A percentile compares a stretch with the other conserved stretches of the same genome.
Conservation (phyloP, 2,113 vertebrate species). For the Cryptotis parvus region DNA sequence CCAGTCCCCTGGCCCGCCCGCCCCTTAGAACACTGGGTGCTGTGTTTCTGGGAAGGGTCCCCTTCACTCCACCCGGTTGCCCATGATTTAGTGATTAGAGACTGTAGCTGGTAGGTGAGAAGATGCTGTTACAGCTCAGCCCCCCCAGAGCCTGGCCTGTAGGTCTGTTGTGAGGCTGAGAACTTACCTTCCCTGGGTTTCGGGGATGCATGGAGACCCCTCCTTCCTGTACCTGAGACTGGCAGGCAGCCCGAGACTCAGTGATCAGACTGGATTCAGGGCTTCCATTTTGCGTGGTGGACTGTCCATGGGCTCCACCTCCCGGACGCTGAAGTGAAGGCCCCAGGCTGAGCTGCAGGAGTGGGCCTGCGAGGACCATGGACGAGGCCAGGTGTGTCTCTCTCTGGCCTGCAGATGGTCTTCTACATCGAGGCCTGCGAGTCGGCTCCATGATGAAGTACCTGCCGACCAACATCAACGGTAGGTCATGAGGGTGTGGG, state of each 20-base stretch:
- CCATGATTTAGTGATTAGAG: background rate
- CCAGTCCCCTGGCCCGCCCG: background rate
- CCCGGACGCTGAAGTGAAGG: background rate
- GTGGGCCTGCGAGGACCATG: background rate
- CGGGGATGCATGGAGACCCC: too few relatives aligned
- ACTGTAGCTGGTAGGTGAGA: background rate
- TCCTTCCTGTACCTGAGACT: too few relatives aligned
- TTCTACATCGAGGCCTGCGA: constrained; percentile 99
- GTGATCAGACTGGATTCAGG: too few relatives aligned
- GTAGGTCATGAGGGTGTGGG: constrained; percentile 85
- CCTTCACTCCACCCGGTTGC: background rate
- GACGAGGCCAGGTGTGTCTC: background rate
- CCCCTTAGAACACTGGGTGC: background rate
- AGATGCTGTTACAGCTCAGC: background rate
- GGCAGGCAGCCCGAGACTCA: too few relatives aligned
- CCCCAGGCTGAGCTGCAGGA: background rate
- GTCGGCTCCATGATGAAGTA: constrained; percentile 99
- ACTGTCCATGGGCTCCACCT: too few relatives aligned
- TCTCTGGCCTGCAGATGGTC: constrained; percentile 91
- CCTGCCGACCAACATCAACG: constrained; percentile 92
- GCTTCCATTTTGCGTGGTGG: too few relatives aligned
- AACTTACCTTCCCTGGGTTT: too few relatives aligned
- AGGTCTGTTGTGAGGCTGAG: too few relatives aligned
- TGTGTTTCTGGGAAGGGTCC: background rate
- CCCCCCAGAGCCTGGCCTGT: too few relatives aligned